Conservation (phyloP, 2,797 vertebrate species). For the Salarias fasciatus region DNA sequence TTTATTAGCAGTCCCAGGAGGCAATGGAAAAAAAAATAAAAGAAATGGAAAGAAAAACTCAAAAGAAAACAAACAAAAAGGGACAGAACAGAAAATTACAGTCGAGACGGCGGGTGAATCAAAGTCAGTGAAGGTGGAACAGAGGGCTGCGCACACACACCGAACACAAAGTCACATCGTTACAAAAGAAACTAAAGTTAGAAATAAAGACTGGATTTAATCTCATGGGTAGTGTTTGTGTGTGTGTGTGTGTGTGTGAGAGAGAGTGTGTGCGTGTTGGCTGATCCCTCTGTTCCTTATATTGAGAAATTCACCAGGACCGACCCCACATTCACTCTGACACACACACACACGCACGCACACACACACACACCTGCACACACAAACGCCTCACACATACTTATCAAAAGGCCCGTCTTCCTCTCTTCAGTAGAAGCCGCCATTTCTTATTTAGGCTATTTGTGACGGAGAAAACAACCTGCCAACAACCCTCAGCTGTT, state of each 20-base stretch:
- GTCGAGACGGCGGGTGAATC: conserved; percentile 57
- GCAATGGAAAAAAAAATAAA: conserved; percentile 65
- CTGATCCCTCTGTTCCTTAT: conserved; percentile 81
- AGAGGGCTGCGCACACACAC: conserved; percentile 56
- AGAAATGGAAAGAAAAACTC: conserved; percentile 57
- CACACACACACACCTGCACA: conserved; percentile 24
- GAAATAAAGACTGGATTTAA: conserved; percentile 50
- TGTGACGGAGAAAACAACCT: conserved; percentile 50
- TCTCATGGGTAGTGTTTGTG: conserved; percentile 8
- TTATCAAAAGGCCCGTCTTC: conserved; percentile 37
- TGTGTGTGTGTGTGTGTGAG: conserved; percentile 12
- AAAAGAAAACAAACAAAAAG: conserved; percentile 24
- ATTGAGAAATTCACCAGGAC: conserved; percentile 82
- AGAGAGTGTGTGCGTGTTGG: conserved; percentile 43
- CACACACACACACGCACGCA: conserved; percentile 21
- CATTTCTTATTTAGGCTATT: conserved; percentile 38
- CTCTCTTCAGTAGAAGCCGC: conserved; percentile 45
- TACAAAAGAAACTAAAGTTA: conserved; percentile 55
- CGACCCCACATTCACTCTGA: conserved; percentile 44
- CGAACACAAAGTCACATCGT: conserved; percentile 41
- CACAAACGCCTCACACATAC: conserved; percentile 20
- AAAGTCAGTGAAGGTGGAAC: conserved; percentile 62
- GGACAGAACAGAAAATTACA: conserved; percentile 64
- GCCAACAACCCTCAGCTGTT: conserved; percentile 63
- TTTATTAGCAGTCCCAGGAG: conserved; percentile 83